Evolutionary conservation across 2,888 invertebrate genomes (phyloP).

Genomic region (Dryadula phaetusa): DNA sequence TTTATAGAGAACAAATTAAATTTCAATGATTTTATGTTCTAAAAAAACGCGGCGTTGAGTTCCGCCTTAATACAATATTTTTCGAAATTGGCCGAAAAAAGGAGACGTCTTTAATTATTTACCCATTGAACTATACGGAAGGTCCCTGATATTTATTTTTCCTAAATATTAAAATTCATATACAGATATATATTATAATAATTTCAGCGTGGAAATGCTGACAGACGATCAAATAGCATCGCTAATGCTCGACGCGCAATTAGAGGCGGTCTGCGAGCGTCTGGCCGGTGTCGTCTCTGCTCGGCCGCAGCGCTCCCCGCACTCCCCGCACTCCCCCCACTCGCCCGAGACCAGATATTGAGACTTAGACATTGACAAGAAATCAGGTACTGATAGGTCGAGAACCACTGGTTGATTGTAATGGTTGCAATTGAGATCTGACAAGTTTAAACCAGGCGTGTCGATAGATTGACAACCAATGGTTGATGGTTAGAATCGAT

Average conservation of each 20-base stretch:
- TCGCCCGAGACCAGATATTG: slow-evolving; percentile 52
- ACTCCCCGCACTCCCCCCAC: slow-evolving; percentile 57
- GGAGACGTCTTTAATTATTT: too few relatives aligned
- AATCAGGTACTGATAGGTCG: background rate
- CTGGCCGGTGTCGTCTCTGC: slow-evolving; percentile 76
- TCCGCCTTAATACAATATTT: too few relatives aligned
- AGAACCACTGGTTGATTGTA: background rate
- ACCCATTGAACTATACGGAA: too few relatives aligned
- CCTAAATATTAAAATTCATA: too few relatives aligned
- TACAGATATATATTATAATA: background rate
- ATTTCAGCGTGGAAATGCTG: slow-evolving; percentile 89
- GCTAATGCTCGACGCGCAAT: slow-evolving; percentile 89
- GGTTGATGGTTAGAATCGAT: too few relatives aligned
- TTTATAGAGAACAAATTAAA: too few relatives aligned
- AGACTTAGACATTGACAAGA: slow-evolving; percentile 3
- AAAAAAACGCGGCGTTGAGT: too few relatives aligned
- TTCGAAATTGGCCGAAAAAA: too few relatives aligned
- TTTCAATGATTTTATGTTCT: too few relatives aligned
- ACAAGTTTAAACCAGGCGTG: too few relatives aligned
- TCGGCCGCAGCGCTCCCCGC: slow-evolving; percentile 50
- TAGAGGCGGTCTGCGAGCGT: slow-evolving; percentile 88
- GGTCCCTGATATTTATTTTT: background rate
- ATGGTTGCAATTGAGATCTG: too few relatives aligned
- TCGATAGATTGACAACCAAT: too few relatives aligned
- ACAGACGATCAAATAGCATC: slow-evolving; percentile 90